Percentiles rank a stretch among this genome's conserved stretches.
phyloP scores from a whole-genome alignment of 1,140 invertebrate genomes.

The Triops longicaudatus region DNA sequence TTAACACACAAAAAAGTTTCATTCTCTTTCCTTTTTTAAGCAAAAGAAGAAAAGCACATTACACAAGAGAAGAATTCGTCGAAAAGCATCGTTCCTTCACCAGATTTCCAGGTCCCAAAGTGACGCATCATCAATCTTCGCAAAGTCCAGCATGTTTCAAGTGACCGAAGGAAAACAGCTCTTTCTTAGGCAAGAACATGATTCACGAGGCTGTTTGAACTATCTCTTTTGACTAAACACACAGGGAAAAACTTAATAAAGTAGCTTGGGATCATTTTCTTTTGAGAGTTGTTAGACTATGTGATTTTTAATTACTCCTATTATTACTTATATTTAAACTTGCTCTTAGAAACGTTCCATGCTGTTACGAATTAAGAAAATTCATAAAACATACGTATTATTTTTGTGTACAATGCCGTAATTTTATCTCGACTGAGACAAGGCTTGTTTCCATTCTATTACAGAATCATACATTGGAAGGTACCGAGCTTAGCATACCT shows the following conservation, averaged over 20 bases:
- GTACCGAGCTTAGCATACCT: no score
- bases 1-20: background rate
- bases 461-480: no score
- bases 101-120: background rate
- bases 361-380: no score
- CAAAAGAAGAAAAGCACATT: background rate
- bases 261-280: background rate
- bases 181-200: background rate
- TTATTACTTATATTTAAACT: no score
- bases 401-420: background rate
- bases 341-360: no score
- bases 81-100: background rate
- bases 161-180: slow-evolving; percentile 1
- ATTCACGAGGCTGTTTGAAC: background rate
- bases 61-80: background rate
- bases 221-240: background rate
- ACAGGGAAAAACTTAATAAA: background rate
- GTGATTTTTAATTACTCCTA: no score
- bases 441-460: no score
- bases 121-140: background rate
- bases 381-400: no score
- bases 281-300: background rate
- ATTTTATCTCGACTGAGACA: background rate
- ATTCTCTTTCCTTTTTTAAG: background rate
- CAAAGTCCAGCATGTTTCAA: slow-evolving; percentile 10